Evolutionary conservation across 2,113 vertebrate genomes (phyloP), one percentile per base, ranked within the genome.

Genomic region (Paraplagusia blochii): DNA sequence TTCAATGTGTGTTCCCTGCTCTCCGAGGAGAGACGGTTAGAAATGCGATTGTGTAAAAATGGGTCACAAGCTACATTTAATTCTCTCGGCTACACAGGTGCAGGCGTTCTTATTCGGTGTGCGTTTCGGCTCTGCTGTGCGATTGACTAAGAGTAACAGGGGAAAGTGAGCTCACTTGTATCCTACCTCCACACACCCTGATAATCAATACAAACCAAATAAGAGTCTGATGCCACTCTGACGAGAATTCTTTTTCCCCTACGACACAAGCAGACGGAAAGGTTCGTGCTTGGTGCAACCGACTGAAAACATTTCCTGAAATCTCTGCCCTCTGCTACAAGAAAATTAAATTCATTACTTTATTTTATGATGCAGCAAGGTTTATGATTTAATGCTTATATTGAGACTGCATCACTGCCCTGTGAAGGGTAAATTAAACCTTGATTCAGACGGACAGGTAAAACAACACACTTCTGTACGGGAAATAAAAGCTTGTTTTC

Each of bases 171-270:
- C 33, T 63, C n/a, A 22, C 38, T 36, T 50, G n/a, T 11, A 34
- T 68, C 8, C n/a, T 1, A 49, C 40, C 48, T 22, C 35, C 16
- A 48, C 48, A 40, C 19, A 58, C 10, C 39, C 47, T 44, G 51
- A 67, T 17, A 53, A 53, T 61, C 35, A 17, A 44, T 42, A 54
- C 19, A 34, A 66, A 63, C 35, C 8, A 51, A 74, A 51, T 36
- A 7, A 47, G 22, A 55, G 34, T 18, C 60, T 38, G 43, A 40
- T 15, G 47, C n/a, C 53, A 47, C 50, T 59, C 66, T 53, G 43
- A 19, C 16, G 51, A 43, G 57, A 59, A 43, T 17, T 35, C 7
- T 15, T 40, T 38, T 47, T 34, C 58, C 39, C 34, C 11, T 8
- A 58, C 39, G 19, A 9, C 43, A 44, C 43, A 44, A 9, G 1